Base-by-base conservation (phyloP, 1,140 invertebrate genomes). In the Drosophila azteca region DNA sequence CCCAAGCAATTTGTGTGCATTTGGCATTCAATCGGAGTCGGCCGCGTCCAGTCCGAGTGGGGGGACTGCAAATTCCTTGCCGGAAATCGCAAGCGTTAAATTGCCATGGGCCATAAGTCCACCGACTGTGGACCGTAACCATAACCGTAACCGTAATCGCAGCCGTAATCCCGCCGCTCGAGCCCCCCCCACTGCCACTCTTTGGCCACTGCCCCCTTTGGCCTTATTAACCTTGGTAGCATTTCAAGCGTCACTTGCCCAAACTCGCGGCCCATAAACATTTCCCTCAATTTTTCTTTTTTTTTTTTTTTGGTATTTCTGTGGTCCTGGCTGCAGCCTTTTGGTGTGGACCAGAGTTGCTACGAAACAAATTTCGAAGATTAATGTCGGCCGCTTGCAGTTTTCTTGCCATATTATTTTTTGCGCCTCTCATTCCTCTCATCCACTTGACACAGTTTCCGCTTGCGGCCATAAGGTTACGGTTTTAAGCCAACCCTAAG, bases 41-140 rank as follows among this genome's bases (percentile, higher is more conserved):
- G 31, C 65, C 64, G 24, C 55, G 70, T 62, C 35, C 35, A 20
- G 49, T 39, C 35, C 49, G 52, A 49, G 50, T 11, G 5, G 8
- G 26, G 3, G 29, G 31, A 51, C 39, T 44, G 58, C 43, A 74
- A 78, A 83, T 78, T 74, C 79, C 79, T 82, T 79, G 65, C 50
- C 82, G 65, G 57, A 75, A 85, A 81, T 85, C 82, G 81, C 73
- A 75, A 87, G 82, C 81, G 81, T 85, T 85, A 85, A 85, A 85
- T 85, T 85, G 81, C 82, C 82, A 79, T 58, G 49, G 57, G 66
- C 63, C 62, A 76, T 71, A 84, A 77, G 65, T 72, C 53, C 69
- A 67, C 54, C 45, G 35, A 39, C 35, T 13, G 35, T 13, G 35
- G 35, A 39, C 35, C 35, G 35, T 39, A 39, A 13, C 35, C 35